Evolutionary conservation across 2,888 invertebrate species (phyloP), one percentile per base, ranked within the genome.

Genomic region (Spilarctia lutea): DNA sequence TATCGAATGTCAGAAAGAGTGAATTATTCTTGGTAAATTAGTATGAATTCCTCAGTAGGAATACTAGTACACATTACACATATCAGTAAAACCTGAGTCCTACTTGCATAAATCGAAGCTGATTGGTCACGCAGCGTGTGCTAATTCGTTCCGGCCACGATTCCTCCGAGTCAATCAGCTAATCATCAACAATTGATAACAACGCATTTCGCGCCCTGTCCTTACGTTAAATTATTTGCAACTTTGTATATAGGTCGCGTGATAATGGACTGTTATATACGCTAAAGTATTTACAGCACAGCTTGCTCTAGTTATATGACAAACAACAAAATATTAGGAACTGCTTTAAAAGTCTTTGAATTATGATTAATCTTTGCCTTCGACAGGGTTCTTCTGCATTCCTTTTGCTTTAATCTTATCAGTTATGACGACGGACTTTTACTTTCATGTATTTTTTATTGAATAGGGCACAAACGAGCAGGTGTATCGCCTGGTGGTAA

Each of bases 61-160:
- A 52, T 71, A 39, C 75, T 75, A 71, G 71, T 42, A 65, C 75
- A 72, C 74, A 74, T 70, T 35, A 71, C 68, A 67, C 68, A 68
- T 48, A 67, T 52, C 33, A 74, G 74, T 71, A 66, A 65, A 71
- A 52, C 39, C 35, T 66, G 42, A 65, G 71, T 74, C 74, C 74
- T n/a, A 76, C 80, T 78, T 82, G 83, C 86, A 71, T 88, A 89
- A 89, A 89, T 88, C 87, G 84, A 86, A 84, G 81, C 73, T 75
- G 82, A 93, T 92, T 92, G 84, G 92, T 87, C 88, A 90, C 88
- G 88, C 89, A 81, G 85, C 86, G 84, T 82, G 85, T 83, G 86
- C 78, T 77, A 83, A 91, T 93, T 92, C 88, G 93, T 89, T 91
- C 83, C 91, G 88, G 88, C 81, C 89, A 86, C 87, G 88, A 77